Base-by-base conservation (phyloP, 2,888 invertebrate genomes). In the Spodoptera littoralis region DNA sequence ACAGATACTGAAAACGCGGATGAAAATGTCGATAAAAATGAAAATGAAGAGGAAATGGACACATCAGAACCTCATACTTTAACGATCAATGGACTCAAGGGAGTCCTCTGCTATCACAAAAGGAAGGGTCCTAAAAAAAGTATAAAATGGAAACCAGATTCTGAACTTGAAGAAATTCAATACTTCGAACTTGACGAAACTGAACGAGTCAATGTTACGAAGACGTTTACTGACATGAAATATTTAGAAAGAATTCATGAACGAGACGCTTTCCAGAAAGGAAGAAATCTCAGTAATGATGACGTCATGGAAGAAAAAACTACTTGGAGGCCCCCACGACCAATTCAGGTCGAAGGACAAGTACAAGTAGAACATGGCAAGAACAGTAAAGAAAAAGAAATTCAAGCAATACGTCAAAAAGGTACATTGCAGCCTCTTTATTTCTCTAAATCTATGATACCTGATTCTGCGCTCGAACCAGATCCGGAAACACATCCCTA, bases 161-260 rank as follows among this genome's bases (percentile, higher is more conserved):
- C 95, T 6, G 96, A 97, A 75, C 93, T 99, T 42, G 97, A 97
- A 80, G 96, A 97, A 83, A 95, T 98, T 62, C 96, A 97, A 81
- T 99, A 96, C 91, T 99, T 99, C 90, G 99, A 99, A 89, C 92
- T 99, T 77, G 99, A 99, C 90, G 99, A 99, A 92, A 98, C 97
- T 13, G 99, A 99, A 92, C 96, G 99, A 84, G 98, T 98, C 1
- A 99, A 99, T 92, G 99, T 99, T 1, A 98, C 97, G 3, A 98
- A 97, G 90, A 97, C 96, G 42, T 99, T 99, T 90, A 97, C 96
- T 43, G 98, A 98, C 83, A 97, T 98, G 97, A 98, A 98, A 86
- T 96, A 97, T 87, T 96, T 98, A 95, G 99, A 99, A 87, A 97
- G 97, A 83, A 96, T 96, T 66, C 95, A 97, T 80, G 99, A 99